Evolutionary conservation across 2,113 vertebrate genomes (phyloP), one percentile per base, ranked within the genome.

Genomic region (Python bivittatus): DNA sequence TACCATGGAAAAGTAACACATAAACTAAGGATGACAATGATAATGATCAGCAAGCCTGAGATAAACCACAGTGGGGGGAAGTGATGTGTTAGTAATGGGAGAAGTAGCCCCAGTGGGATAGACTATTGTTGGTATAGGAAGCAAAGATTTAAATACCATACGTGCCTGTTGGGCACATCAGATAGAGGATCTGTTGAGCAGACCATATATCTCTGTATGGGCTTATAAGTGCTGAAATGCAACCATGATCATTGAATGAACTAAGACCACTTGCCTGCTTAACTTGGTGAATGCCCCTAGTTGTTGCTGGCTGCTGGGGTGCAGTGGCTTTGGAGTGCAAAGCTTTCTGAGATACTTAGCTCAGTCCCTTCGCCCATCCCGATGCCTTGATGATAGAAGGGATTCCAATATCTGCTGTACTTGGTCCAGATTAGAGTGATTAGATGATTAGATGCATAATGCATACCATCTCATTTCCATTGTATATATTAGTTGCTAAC

Each of bases 371-470:
- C 33, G 64, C 53, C 68, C 8, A 57, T 42, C 22, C 72, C 57
- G 53, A 42, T 22, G 27, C 53, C 53, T 6, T 13, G 52, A 56
- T 27, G 9, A 72, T 68, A 68, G 8, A 12, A 33, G 52, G 60
- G 48, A 29, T 79, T 42, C 72, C 38, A 79, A 79, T 79, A 42
- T 79, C 33, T 52, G 52, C 48, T 57, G 86, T 72, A 27, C 38
- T 84, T 48, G 56, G 38, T 38, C 38, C 79, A 91, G 3, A 44
- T 84, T 84, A 84, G 57, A 79, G 33, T 38, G 22, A 42, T 79
- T 79, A 22, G 33, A 79, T 79, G 33, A 79, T 38, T 54, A 64
- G 38, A 54, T 86, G 84, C 58, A 87, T 91, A 86, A 91, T 91
- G 0, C 48, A 68, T 68, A 38, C 1, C 23, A 91, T 61, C 29